Evolutionary conservation across 2,888 invertebrate species (phyloP), one percentile per base, ranked within the genome.

Genomic region (Mythimna albipuncta): DNA sequence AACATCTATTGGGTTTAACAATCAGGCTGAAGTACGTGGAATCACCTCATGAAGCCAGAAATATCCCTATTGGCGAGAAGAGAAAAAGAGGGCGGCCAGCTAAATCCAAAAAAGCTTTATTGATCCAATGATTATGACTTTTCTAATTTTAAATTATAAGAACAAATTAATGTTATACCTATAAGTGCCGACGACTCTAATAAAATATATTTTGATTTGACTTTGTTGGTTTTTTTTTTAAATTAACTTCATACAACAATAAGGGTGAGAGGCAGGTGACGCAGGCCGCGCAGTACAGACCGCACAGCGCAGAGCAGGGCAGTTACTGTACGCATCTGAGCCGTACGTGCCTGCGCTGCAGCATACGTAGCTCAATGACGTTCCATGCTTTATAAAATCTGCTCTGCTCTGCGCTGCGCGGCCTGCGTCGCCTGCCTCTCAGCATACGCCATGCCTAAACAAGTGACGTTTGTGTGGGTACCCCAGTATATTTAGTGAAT

Each of bases 61-160:
- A 64, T 69, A 75, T 76, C 26, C 68, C 71, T 66, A 71, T 77
- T 55, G 71, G 80, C 26, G 59, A 71, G 72, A 77, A 77, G 66
- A 66, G 71, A 67, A 75, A 75, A 58, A 58, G 79, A 57, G 72
- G 67, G 58, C 69, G 75, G 19, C 72, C 79, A 38, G 41, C 69
- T 54, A 79, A 75, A 63, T 61, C 76, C 19, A 76, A 58, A 72
- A 61, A 62, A 44, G 69, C 63, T 61, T 57, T 57, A 11, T 57
- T 57, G 57, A 58, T 38, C n/a, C 58, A 58, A 19, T 35, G 58
- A 58, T 58, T 58, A 58, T 58, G 35, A 57, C n/a, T 38, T 59
- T 38, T 38, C 38, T 59, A n/a, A n/a, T 59, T 38, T 59, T 38
- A 59, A 38, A 38, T 59, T 59, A 59, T 59, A 59, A 59, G 38